phyloP scores from a whole-genome alignment of 1,140 invertebrate genomes.

The Ips typographus region DNA sequence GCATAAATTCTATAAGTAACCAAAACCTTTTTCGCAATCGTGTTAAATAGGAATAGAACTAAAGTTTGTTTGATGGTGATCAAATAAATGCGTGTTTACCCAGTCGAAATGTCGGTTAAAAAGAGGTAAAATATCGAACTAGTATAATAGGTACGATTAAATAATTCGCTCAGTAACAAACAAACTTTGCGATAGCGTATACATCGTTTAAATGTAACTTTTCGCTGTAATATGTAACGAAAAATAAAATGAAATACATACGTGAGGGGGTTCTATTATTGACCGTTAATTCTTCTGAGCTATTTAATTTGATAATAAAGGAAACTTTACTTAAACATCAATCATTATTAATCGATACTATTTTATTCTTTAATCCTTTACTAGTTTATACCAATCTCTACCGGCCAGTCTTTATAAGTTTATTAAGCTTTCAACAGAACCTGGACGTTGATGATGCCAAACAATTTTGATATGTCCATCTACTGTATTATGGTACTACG shows the following conservation, averaged over 20 bases:
- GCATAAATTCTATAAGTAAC: slow-evolving; percentile 2
- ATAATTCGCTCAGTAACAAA: background rate
- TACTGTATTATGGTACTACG: no score
- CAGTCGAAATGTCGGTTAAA: no score
- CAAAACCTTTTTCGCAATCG: slow-evolving; percentile 10
- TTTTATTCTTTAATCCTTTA: background rate
- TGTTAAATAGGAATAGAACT: slow-evolving; percentile 1
- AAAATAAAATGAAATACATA: slow-evolving; percentile 7
- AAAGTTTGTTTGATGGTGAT: slow-evolving; percentile 4
- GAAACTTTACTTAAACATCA: no score
- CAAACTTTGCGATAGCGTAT: background rate
- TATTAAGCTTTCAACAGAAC: no score
- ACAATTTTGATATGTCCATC: no score
- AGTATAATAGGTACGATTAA: background rate
- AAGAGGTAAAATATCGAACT: no score
- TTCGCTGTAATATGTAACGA: slow-evolving; percentile 15
- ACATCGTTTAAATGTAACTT: slow-evolving; percentile 20
- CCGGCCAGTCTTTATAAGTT: no score
- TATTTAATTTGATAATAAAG: no score
- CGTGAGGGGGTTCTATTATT: no score
- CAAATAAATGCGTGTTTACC: background rate
- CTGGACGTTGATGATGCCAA: no score
- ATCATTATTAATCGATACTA: background rate
- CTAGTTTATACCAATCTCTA: no score
- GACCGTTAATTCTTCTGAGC: no score